Evolutionary conservation across 2,888 invertebrate species (phyloP), one percentile per base, ranked within the genome.

Genomic region (Metacarcinus magister): DNA sequence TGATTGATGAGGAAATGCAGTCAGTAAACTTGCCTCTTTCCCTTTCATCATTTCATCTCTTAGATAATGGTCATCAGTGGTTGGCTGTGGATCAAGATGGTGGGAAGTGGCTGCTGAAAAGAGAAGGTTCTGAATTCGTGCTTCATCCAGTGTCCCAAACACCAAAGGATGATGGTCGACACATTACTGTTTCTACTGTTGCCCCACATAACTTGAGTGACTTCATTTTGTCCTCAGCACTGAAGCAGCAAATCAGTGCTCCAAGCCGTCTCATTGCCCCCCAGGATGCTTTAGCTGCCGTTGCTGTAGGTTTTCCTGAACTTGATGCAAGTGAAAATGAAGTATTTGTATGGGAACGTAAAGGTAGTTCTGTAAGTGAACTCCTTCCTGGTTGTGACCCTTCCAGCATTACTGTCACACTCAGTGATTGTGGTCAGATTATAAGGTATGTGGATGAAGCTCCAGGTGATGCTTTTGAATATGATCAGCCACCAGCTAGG

Each of bases 251-350:
- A 96, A 97, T 98, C 16, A 97, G 97, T 91, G 97, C 97, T 44
- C 98, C 98, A 0, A 98, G 98, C 97, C 97, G 98, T 97, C 96
- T 98, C 5, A 92, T 98, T 0, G 97, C 97, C 2, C 97, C 97
- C 16, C 97, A 97, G 28, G 97, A 97, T 67, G 97, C 97, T 0
- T 98, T 98, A 97, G 98, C 98, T 23, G 97, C 97, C 28, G 97
- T 98, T 19, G 97, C 97, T 46, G 97, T 98, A 7, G 98, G 98
- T 32, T 98, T 98, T 97, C 98, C 98, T 13, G 98, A 98, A 90
- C 97, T 98, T 46, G 97, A 97, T n/a, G 96, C 96, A 44, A 97
- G 97, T 93, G 97, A 97, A 2, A 97, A 97, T 93, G 97, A 98
- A 95, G 95, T 98, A 23, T 97, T 97, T 96, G 95, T 97, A 28